These are phyloP conservation scores for Galaxea fascicularis DNA, from an alignment of 92 coral and sea anemone species.

Conservation along the genomic window DNA sequence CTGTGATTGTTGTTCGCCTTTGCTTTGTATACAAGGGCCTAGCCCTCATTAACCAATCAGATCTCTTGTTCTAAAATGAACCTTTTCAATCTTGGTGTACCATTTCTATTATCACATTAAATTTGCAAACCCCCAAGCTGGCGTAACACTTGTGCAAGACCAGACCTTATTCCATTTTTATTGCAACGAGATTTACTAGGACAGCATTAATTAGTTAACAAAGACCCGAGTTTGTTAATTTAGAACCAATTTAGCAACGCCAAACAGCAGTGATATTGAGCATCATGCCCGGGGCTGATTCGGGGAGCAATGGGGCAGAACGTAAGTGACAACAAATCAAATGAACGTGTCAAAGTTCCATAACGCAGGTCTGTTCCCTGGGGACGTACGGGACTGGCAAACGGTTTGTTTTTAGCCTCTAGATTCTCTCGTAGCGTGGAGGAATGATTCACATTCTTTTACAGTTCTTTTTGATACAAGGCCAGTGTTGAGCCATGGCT, in stretches of 20 bases:
- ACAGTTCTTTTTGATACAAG: neutral
- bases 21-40: conserved; percentile 13
- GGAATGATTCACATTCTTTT: conserved; percentile 44
- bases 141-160: neutral
- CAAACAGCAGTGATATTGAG: conserved; percentile 27
- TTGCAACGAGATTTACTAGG: neutral
- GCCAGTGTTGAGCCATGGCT: conserved; percentile 57
- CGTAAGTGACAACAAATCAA: conserved; percentile 62
- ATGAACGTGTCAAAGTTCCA: conserved; percentile 56
- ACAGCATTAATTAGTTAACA: conserved; percentile 9
- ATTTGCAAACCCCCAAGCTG: conserved; percentile 22
- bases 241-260: conserved; percentile 21
- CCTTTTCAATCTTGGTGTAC: conserved; percentile 39
- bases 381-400: conserved; percentile 45
- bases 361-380: conserved; percentile 58
- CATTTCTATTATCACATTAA: conserved; percentile 36
- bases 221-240: conserved; percentile 27
- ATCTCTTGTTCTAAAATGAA: conserved; percentile 19
- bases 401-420: conserved; percentile 27
- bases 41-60: conserved; percentile 29
- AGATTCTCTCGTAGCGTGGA: conserved; percentile 12
- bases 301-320: conserved; percentile 39
- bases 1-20: neutral
- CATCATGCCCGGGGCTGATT: conserved; percentile 28
- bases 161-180: neutral